These are phyloP conservation scores for Salvelinus sp. DNA, from an alignment of 2,113 vertebrate species.

Conservation along the genomic window DNA sequence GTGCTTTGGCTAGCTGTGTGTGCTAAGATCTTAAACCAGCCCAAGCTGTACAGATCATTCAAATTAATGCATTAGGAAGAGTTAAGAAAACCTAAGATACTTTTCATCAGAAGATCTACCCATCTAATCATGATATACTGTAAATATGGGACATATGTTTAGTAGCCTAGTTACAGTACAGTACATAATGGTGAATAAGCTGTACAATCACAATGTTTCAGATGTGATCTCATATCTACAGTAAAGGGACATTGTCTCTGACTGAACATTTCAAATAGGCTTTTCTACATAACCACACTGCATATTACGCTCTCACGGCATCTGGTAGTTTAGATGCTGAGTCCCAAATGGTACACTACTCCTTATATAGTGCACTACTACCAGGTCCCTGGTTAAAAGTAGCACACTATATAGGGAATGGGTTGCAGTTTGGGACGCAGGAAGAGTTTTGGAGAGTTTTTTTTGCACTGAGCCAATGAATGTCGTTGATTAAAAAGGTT, in stretches of 20 bases:
- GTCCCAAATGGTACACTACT: background rate
- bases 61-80: conserved; percentile 34
- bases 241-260: background rate
- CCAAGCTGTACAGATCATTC: conserved; percentile 21
- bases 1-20: conserved; percentile 10
- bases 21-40: conserved; percentile 34
- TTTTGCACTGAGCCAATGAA: conserved; percentile 6
- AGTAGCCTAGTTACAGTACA: no score
- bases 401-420: no score
- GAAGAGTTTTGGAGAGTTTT: conserved; percentile 2
- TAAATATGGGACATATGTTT: background rate
- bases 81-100: conserved; percentile 13
- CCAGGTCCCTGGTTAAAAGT: background rate
- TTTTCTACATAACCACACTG: background rate
- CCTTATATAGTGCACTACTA: no score
- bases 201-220: no score
- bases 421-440: background rate
- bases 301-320: background rate
- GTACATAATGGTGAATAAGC: background rate
- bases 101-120: conserved; percentile 3
- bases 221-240: no score
- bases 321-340: no score
- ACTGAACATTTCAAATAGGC: background rate
- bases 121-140: background rate
- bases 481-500: conserved; percentile 29